Conservation (phyloP, 2,113 vertebrate genomes). For the Barnardius zonarius region DNA sequence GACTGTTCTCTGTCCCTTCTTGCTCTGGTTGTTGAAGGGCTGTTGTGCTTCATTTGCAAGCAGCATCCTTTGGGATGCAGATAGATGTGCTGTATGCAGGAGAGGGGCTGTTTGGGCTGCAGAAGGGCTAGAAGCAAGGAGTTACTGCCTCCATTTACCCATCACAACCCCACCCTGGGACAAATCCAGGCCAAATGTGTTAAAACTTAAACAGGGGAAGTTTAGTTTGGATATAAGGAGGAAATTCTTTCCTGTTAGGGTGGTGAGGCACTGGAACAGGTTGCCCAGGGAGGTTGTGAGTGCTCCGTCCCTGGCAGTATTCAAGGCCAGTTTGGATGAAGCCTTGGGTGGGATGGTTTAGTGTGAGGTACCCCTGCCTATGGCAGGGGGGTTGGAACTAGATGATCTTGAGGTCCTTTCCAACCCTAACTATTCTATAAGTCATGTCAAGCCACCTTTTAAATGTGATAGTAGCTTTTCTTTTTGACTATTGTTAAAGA, state of each 20-base stretch:
- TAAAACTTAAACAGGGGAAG: too few species aligned
- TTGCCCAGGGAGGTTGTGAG: too few species aligned
- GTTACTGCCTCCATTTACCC: not conserved
- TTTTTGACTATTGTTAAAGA: not conserved
- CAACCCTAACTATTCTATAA: not conserved
- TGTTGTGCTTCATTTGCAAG: not conserved
- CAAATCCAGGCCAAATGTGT: not conserved
- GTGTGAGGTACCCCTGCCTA: too few species aligned
- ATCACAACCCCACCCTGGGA: not conserved
- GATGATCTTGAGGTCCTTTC: too few species aligned
- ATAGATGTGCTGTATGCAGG: not conserved
- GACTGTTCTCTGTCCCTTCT: not conserved
- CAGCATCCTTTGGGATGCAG: not conserved
- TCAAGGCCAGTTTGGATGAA: too few species aligned
- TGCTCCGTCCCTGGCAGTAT: too few species aligned
- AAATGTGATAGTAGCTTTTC: not conserved
- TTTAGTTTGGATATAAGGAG: too few species aligned
- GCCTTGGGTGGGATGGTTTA: too few species aligned
- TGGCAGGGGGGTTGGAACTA: too few species aligned
- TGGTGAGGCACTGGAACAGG: too few species aligned
- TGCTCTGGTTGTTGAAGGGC: accelerated
- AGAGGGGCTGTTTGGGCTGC: not conserved
- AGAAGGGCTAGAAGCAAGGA: not conserved
- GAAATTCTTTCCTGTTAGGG: too few species aligned
- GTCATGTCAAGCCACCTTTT: not conserved